These are phyloP conservation scores for Tretioscincus oriximinensis DNA, from an alignment of 2,113 vertebrate genomes.

Conservation along the genomic window DNA sequence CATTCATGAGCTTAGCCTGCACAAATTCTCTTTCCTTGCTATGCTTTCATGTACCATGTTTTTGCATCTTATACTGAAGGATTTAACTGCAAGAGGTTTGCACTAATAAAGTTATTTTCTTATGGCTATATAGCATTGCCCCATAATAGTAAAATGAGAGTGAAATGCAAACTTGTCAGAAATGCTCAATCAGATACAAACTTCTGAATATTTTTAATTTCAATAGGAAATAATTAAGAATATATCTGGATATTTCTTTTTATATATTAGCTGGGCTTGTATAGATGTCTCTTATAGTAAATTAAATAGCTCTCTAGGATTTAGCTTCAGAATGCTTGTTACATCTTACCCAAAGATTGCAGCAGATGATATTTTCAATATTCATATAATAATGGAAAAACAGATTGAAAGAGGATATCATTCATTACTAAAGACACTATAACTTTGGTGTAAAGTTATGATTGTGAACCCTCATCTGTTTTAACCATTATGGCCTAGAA, in stretches of 20 bases:
- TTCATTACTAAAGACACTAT: constrained; percentile 21
- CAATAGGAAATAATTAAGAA: background rate
- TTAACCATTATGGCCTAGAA: too few species aligned
- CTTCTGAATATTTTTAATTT: background rate
- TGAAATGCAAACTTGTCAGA: background rate
- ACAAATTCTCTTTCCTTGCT: background rate
- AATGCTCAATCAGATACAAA: background rate
- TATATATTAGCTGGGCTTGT: background rate
- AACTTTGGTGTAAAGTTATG: constrained; percentile 27
- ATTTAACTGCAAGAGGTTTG: background rate
- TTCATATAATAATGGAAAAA: background rate
- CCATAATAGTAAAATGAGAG: background rate
- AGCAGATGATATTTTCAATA: background rate
- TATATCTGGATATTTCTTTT: background rate
- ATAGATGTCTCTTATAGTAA: too few species aligned
- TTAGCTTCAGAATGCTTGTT: background rate
- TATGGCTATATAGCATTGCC: background rate
- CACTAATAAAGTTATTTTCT: background rate
- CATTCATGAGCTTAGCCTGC: too few species aligned
- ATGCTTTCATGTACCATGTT: too few species aligned
- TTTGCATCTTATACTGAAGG: background rate
- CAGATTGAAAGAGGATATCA: constrained; percentile 4
- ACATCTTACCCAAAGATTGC: constrained; percentile 11
- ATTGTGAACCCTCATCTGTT: background rate
- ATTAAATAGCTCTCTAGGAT: background rate